Base-by-base conservation (phyloP, 2,797 vertebrate genomes). In the Borostomias antarcticus region DNA sequence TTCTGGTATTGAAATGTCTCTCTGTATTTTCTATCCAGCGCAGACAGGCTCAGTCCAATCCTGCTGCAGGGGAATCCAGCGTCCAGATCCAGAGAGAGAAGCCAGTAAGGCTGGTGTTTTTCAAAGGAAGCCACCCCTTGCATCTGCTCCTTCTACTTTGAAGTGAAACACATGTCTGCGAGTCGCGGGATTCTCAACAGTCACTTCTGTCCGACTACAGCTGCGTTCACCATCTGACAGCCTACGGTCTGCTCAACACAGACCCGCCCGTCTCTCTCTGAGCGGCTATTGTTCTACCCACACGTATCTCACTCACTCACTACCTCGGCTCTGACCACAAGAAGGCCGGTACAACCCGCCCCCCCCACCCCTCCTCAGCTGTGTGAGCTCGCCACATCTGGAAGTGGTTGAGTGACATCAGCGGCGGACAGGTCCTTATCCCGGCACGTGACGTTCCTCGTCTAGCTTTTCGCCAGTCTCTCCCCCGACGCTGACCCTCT, bases 381-480 rank as follows among this genome's bases (percentile, higher is more conserved):
- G 76, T 80, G 78, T 82, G 72, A 82, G 67, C 61, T 4, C 66
- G 37, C 72, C 70, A 89, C 91, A 92, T 91, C 89, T 92, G 91
- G 90, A 91, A 90, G 84, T 63, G 76, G 82, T 93, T 90, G 85
- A 82, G 86, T 90, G 89, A 90, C 86, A 88, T 90, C 83, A 88
- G 80, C 71, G 73, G 83, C 70, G 72, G 83, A 90, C 89, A 89
- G 86, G 85, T 84, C 88, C 81, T 80, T 75, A 73, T 88, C 85
- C 66, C 86, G 82, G 86, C 76, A 75, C 88, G 85, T 72, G 69
- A 80, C 73, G 68, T 68, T 74, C 10, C 77, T 66, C 56, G 75
- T 85, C 80, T 53, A 62, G 57, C 43, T 53, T 4, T 68, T 70
- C 35, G 23, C 64, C 68, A 56, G 64, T 52, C 62, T 35, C 21